Conservation (phyloP, 2,113 vertebrate genomes). For the Alectura lathami region DNA sequence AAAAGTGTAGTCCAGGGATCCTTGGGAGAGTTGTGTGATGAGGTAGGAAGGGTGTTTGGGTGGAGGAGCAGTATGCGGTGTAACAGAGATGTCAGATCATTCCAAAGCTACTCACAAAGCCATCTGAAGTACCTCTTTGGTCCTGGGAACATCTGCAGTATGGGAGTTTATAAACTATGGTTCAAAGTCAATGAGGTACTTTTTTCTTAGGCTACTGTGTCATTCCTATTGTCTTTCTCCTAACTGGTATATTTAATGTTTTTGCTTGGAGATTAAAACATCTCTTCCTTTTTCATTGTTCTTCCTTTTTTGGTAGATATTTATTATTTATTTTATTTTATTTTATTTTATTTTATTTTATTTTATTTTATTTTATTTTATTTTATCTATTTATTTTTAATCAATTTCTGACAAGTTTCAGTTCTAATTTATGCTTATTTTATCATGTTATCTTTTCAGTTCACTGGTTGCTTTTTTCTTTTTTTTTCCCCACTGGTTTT, state of each 20-base stretch:
- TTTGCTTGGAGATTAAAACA: not conserved
- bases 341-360: too few relatives aligned
- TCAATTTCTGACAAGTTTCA: conserved; percentile 32
- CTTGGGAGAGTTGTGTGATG: accelerated
- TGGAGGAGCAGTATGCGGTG: not conserved
- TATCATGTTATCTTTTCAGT: not conserved
- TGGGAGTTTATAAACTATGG: not conserved
- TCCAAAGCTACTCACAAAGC: not conserved
- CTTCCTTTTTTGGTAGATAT: conserved; percentile 11
- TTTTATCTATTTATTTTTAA: too few relatives aligned
- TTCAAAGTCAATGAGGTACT: not conserved
- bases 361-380: too few relatives aligned
- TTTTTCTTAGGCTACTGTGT: not conserved
- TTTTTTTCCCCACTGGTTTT: not conserved
- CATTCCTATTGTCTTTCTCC: not conserved
- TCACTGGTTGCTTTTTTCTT: not conserved
- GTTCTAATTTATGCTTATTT: conserved; percentile 22
- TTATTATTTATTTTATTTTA: too few relatives aligned
- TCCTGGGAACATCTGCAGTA: not conserved
- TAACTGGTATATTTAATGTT: not conserved
- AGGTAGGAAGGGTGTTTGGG: not conserved
- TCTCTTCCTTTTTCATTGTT: not conserved
- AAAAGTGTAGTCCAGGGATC: not conserved
- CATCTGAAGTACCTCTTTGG: not conserved
- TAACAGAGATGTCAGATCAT: not conserved